phyloP scores from a whole-genome alignment of 2,113 vertebrate genomes.

The Amblyopsis rosae region DNA sequence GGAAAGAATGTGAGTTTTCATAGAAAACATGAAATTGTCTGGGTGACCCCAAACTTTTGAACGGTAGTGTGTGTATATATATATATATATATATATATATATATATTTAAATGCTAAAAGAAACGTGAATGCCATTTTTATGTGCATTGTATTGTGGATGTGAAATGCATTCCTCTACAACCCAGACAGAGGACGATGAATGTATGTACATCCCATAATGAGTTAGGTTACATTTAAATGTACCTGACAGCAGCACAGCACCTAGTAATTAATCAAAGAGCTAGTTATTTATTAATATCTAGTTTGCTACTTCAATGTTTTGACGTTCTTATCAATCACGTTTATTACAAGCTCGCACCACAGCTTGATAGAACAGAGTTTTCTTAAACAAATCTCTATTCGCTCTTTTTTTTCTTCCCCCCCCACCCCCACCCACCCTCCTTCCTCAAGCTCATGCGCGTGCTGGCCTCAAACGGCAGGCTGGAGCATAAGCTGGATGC shows the following conservation, averaged over 20 bases:
- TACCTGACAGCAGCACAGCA: not conserved
- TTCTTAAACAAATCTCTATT: conserved; percentile 4
- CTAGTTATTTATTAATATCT: not conserved
- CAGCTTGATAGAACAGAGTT: not conserved
- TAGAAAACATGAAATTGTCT: no score
- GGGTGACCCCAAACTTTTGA: no score
- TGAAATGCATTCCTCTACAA: not conserved
- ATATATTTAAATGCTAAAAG: not conserved
- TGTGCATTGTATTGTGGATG: not conserved
- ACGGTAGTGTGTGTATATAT: no score
- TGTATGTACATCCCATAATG: not conserved
- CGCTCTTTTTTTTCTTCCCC: no score
- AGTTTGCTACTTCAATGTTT: not conserved
- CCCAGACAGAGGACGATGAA: conserved; percentile 11
- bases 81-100: not conserved
- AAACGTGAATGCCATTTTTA: not conserved
- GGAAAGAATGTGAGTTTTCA: no score
- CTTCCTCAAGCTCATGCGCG: conserved; percentile 79
- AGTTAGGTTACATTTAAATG: not conserved
- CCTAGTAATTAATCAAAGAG: not conserved
- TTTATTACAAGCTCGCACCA: not conserved
- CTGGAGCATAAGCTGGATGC: conserved; percentile 87
- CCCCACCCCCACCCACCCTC: conserved; percentile 11
- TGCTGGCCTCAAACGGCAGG: conserved; percentile 81
- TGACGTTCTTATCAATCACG: not conserved